A percentile compares a stretch with the other conserved stretches of the same genome.
These are phyloP conservation scores for Melinaea marsaeus DNA, from an alignment of 2,888 invertebrate species.

Conservation along the genomic window DNA sequence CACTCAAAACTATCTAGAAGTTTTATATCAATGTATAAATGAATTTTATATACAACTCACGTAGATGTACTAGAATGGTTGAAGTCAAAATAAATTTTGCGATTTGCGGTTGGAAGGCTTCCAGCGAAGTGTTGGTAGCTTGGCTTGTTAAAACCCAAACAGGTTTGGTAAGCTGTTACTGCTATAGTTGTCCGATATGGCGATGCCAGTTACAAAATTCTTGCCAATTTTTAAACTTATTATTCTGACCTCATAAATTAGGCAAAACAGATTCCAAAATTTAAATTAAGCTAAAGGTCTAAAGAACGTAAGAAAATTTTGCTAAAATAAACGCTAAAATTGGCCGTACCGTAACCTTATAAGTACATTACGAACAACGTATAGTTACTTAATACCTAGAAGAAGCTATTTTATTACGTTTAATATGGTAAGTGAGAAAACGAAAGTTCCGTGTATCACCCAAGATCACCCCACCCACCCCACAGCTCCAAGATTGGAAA, in stretches of 20 bases:
- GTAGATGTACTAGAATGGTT: constrained; percentile 65
- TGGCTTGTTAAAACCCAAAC: constrained; percentile 30
- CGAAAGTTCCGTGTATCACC: too few relatives aligned
- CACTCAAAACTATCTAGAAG: constrained; percentile 10
- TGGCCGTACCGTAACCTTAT: too few relatives aligned
- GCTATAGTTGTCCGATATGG: constrained; percentile 24
- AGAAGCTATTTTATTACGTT: too few relatives aligned
- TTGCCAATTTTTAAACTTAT: constrained; percentile 6
- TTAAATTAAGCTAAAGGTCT: too few relatives aligned
- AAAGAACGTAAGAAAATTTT: too few relatives aligned
- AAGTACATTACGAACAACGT: too few relatives aligned
- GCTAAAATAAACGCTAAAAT: too few relatives aligned
- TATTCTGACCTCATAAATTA: background rate
- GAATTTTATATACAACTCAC: constrained; percentile 64
- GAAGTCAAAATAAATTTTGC: constrained; percentile 72
- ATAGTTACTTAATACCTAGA: too few relatives aligned
- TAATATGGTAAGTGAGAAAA: too few relatives aligned
- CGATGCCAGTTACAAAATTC: constrained; percentile 10
- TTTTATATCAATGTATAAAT: constrained; percentile 23
- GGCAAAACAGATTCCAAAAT: background rate
- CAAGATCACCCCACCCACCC: too few relatives aligned
- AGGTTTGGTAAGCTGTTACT: constrained; percentile 26
- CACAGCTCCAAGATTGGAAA: too few relatives aligned
- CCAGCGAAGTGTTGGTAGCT: constrained; percentile 61
- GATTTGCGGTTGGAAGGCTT: constrained; percentile 74